Conservation (phyloP, 2,888 invertebrate species). For the Tenthredo livida region DNA sequence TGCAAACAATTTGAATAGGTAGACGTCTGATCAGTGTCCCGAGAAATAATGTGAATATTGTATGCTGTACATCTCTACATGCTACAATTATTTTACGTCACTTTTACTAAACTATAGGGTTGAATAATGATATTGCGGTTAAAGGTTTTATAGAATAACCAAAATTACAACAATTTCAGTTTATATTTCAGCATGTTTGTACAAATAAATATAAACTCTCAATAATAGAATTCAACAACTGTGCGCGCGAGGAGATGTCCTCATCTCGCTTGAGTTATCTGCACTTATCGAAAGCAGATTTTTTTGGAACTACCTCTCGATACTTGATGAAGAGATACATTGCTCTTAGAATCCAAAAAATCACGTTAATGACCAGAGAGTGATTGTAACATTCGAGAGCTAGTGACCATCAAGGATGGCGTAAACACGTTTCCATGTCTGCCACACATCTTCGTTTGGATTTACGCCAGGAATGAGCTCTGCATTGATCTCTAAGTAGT, state of each 20-base stretch:
- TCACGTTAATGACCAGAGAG: neutral
- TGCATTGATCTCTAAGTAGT: constrained; percentile 65
- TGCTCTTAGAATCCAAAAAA: neutral
- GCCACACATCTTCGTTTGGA: constrained; percentile 58
- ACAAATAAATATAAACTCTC: neutral
- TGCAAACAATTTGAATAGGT: too few relatives aligned
- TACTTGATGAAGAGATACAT: neutral
- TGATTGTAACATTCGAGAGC: neutral
- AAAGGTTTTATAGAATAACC: neutral
- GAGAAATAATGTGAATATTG: too few relatives aligned
- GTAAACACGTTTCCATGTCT: constrained; percentile 60
- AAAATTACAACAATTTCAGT: neutral
- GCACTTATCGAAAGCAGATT: neutral
- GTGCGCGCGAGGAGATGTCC: too few relatives aligned
- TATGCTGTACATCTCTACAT: too few relatives aligned
- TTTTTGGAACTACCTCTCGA: neutral
- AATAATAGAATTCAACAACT: neutral
- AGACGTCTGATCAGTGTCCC: too few relatives aligned
- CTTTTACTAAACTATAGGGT: too few relatives aligned
- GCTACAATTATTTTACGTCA: too few relatives aligned
- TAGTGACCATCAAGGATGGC: neutral
- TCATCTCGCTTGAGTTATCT: neutral
- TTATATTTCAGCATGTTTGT: neutral
- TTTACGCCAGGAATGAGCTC: constrained; percentile 56
- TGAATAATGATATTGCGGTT: neutral